phyloP scores from a whole-genome alignment of 2,113 vertebrate genomes.

The Otolemur garnettii region DNA sequence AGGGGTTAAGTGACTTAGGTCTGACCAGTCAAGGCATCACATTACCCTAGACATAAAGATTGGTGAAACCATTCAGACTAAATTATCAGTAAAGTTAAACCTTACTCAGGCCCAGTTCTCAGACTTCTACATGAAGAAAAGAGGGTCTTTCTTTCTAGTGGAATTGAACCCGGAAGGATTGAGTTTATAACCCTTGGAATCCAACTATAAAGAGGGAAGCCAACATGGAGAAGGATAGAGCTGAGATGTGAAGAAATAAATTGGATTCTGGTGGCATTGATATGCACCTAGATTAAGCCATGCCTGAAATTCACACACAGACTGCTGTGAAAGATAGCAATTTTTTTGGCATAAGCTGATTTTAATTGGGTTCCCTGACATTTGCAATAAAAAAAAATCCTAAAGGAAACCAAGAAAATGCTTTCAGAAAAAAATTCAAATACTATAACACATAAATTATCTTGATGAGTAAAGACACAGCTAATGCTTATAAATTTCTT shows the following conservation, averaged over 20 bases:
- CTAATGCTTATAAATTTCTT: not conserved
- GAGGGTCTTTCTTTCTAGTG: not conserved
- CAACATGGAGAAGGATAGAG: not conserved
- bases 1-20: not conserved
- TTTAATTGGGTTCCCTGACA: not conserved
- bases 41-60: not conserved
- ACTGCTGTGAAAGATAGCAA: not conserved
- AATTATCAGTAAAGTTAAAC: slow-evolving; percentile 2
- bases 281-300: not conserved
- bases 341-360: not conserved
- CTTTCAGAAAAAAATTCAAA: not conserved
- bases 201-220: not conserved
- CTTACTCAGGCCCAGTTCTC: not conserved
- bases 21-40: not conserved
- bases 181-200: not conserved
- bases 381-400: not conserved
- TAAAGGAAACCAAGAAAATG: slow-evolving; percentile 4
- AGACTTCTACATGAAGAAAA: not conserved
- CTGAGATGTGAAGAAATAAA: not conserved
- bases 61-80: not conserved
- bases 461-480: not conserved
- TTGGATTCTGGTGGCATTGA: accelerated
- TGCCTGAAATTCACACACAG: not conserved
- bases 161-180: not conserved
- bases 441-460: not conserved